Evolutionary conservation across 2,797 vertebrate species (phyloP).

Genomic region (Ceyx erithaca): DNA sequence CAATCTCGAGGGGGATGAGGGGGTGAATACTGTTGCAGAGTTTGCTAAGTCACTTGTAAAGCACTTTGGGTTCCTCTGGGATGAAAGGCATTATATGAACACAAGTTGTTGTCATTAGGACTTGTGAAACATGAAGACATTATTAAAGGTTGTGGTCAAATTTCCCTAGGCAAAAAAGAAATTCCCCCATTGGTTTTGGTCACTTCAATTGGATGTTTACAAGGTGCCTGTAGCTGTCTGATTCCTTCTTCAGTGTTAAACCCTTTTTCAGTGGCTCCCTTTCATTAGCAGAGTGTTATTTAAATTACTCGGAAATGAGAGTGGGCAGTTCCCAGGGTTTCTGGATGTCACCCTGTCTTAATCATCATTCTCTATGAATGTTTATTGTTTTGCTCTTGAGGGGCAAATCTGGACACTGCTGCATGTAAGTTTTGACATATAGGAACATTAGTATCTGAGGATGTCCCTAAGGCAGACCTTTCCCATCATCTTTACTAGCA

Average conservation of each 20-base stretch:
- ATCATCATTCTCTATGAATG: background rate
- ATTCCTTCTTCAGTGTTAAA: constrained; percentile 8
- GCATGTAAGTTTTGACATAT: background rate
- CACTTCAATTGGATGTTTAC: background rate
- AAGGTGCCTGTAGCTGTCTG: background rate
- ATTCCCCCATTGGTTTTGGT: background rate
- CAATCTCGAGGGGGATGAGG: background rate
- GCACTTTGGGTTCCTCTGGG: background rate
- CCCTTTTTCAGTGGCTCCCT: constrained; percentile 8
- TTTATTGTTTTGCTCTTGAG: background rate
- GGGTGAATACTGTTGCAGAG: background rate
- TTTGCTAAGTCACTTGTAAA: constrained; percentile 38
- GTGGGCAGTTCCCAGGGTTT: background rate
- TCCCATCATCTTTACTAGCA: background rate
- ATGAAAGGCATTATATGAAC: background rate
- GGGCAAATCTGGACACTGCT: background rate
- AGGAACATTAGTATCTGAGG: background rate
- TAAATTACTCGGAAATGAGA: constrained; percentile 3
- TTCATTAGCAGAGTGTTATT: background rate
- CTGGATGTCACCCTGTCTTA: background rate
- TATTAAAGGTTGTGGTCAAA: constrained; percentile 32
- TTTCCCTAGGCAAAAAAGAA: constrained; percentile 33
- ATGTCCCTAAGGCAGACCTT: background rate
- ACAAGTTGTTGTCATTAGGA: constrained; percentile 28
- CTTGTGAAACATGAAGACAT: constrained; percentile 20